Evolutionary conservation across 2,888 invertebrate genomes (phyloP), one percentile per base, ranked within the genome.

Genomic region (Rotaria socialis): DNA sequence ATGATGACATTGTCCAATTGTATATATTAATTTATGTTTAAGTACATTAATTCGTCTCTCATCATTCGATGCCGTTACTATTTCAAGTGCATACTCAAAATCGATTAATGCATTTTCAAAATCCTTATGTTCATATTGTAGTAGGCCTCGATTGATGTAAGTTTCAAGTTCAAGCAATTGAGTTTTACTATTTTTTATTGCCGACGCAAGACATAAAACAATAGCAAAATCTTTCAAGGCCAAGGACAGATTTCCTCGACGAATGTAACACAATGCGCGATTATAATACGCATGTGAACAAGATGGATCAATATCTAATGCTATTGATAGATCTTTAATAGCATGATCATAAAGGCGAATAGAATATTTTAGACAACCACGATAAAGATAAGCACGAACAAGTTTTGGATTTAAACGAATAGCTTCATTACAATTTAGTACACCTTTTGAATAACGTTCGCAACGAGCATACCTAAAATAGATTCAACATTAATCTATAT

Each of bases 341-440:
- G 91, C 91, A 87, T 91, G 88, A 52, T 89, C 89, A 89, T 89
- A 91, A 0, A 90, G 90, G 88, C 89, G 89, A 88, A 91, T 90
- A 87, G 90, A 89, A 88, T 89, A 91, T 88, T 91, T 91, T 86
- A 91, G 88, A 8, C 91, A 89, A 19, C 91, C 91, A 88, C 91
- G 90, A 88, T 91, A 91, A n/a, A 91, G 88, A 87, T 90, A 91
- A 24, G 90, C 90, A 60, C 91, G 88, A 52, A 91, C 89, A 88
- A 91, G 90, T 85, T 89, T 89, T 8, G 91, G 90, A 88, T 90
- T 90, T 50, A 91, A 88, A 87, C 89, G 89, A 85, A 91, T 89
- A 67, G 91, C 91, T 88, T 91, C 90, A 88, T 91, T 91, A 88
- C 91, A 91, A 89, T 91, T 91, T 75, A 91, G 89, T 84, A 91